A percentile compares a stretch with the other conserved stretches of the same genome.
phyloP scores from a whole-genome alignment of 2,113 vertebrate species.

The Cinclus cinclus region DNA sequence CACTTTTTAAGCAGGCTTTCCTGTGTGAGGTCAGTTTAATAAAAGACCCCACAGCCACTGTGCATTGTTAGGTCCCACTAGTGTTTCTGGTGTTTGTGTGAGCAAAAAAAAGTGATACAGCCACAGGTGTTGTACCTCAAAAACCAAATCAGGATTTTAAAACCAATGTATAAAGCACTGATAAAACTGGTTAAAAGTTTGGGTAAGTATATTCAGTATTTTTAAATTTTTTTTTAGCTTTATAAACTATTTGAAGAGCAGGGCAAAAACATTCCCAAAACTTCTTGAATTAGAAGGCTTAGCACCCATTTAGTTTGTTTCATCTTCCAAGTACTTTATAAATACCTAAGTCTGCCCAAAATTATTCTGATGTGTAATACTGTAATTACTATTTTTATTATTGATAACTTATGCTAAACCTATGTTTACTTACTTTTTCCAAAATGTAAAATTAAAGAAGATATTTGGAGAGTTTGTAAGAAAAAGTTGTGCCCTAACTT shows the following conservation, averaged over 20 bases:
- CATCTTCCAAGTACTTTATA: background rate
- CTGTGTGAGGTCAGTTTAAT: background rate
- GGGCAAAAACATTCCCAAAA: background rate
- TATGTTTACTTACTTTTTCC: background rate
- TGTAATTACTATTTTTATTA: background rate
- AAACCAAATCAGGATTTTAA: background rate
- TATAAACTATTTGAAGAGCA: background rate
- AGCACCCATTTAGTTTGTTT: background rate
- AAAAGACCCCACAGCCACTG: background rate
- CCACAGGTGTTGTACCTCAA: background rate
- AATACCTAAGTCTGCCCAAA: background rate
- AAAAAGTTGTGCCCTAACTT: background rate
- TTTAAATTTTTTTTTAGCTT: background rate
- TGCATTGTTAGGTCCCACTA: background rate
- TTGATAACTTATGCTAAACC: background rate
- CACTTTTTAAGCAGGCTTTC: background rate
- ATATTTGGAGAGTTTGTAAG: background rate
- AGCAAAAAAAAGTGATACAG: background rate
- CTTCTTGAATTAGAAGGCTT: background rate
- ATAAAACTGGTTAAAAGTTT: background rate
- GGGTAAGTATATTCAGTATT: background rate
- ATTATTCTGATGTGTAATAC: background rate
- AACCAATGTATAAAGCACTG: background rate
- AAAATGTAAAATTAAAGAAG: background rate
- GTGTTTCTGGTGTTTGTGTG: rapidly evolving